Conservation (phyloP, 2,888 invertebrate genomes). For the Cerastoderma edule region DNA sequence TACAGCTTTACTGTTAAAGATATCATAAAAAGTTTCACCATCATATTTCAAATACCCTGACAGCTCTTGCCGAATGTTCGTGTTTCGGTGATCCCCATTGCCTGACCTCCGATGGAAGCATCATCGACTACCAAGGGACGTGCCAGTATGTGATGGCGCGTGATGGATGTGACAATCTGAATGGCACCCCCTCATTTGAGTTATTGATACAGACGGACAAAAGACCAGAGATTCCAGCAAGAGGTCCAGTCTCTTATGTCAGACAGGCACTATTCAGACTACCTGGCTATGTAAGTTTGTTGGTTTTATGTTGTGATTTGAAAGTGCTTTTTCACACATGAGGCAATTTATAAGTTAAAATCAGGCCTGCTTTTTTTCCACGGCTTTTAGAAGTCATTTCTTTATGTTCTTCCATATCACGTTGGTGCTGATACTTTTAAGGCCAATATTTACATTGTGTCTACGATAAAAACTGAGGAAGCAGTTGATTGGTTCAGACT, state of each 20-base stretch:
- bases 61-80: slow-evolving; percentile 74
- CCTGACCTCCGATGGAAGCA: slow-evolving; percentile 69
- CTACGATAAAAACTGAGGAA: no score
- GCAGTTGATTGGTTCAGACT: no score
- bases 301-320: neutral
- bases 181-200: slow-evolving; percentile 60
- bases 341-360: no score
- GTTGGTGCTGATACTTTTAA: no score
- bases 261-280: slow-evolving; percentile 67
- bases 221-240: slow-evolving; percentile 39
- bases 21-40: no score
- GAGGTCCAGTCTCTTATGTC: slow-evolving; percentile 68
- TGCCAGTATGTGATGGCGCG: slow-evolving; percentile 77
- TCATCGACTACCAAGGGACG: slow-evolving; percentile 74
- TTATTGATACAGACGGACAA: slow-evolving; percentile 60
- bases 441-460: no score
- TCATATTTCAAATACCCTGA: no score
- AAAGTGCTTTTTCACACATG: no score
- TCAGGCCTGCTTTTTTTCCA: no score
- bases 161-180: slow-evolving; percentile 67
- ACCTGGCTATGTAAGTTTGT: slow-evolving; percentile 57
- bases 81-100: slow-evolving; percentile 82
- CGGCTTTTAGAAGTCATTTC: no score
- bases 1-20: no score
- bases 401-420: no score